Evolutionary conservation across 2,888 invertebrate species (phyloP), one percentile per base, ranked within the genome.

Genomic region (Tribolium freemani): DNA sequence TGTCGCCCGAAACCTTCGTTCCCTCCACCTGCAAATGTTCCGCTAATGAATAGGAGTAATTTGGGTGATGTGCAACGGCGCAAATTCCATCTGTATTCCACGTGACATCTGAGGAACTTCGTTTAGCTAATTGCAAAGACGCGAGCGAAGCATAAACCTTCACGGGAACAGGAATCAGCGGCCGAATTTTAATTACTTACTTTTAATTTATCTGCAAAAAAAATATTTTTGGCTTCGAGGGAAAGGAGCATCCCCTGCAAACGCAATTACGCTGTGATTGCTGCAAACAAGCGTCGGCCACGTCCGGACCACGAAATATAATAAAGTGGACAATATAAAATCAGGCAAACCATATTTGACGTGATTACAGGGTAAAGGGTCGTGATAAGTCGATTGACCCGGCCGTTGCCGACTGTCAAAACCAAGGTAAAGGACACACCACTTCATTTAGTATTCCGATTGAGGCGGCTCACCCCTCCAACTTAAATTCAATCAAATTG

Each of bases 391-490:
- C 63, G 63, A 63, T 63, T 63, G 63, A 63, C 50, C 68, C 69
- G 26, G 48, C 70, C 26, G 51, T 66, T 69, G 57, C 13, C 53
- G 21, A 13, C 44, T 67, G 66, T 63, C 56, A 67, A 50, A 58
- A 50, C 45, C 61, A 70, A 70, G 50, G 63, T 63, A 50, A 13
- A 50, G 50, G 51, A 63, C 60, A 48, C 56, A 54, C 21, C 72
- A 70, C 76, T 76, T 75, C 76, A 75, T 77, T 77, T 63, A 70
- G 75, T 75, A 77, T 74, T 77, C 76, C 75, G 75, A 77, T 76
- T 77, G 76, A 76, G 76, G 69, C 64, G 66, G 72, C 26, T 48
- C 63, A 51, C 48, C 63, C 63, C 63, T 63, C 63, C 21, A 21
- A 30, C 21, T 63, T 71, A 74, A 75, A 75, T 75, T 75, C 74